Evolutionary conservation across 1,140 invertebrate species (phyloP).

Genomic region (Batillaria attramentaria): DNA sequence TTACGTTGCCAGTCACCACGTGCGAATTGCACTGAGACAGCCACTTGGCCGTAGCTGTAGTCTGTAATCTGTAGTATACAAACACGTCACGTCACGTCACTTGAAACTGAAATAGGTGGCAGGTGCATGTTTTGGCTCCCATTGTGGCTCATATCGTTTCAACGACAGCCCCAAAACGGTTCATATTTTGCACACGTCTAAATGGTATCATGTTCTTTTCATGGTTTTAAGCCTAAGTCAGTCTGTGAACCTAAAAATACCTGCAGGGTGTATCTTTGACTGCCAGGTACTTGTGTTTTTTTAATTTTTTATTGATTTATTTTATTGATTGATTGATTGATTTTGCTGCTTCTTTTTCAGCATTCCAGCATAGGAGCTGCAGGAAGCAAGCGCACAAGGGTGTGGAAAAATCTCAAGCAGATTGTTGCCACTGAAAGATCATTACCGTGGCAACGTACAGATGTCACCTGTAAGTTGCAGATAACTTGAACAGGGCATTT

Average conservation of each 20-base stretch:
- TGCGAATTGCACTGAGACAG: no score
- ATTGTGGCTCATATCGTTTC: no score
- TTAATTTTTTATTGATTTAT: neutral
- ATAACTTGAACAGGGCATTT: neutral
- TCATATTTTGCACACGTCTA: no score
- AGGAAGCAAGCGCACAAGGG: slow-evolving; percentile 63
- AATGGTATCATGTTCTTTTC: no score
- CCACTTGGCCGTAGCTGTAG: no score
- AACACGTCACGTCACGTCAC: no score
- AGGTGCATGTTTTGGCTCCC: no score
- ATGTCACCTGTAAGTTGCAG: slow-evolving; percentile 59
- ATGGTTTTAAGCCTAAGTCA: no score
- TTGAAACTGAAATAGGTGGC: no score
- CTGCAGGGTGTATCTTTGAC: neutral
- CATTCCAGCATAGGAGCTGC: slow-evolving; percentile 66
- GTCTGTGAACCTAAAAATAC: neutral
- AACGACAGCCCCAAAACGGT: no score
- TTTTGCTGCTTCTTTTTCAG: slow-evolving; percentile 45
- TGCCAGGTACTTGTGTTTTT: neutral
- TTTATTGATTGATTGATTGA: neutral
- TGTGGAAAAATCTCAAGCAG: slow-evolving; percentile 71
- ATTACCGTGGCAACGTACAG: slow-evolving; percentile 59
- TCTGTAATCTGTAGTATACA: no score
- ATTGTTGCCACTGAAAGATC: slow-evolving; percentile 63
- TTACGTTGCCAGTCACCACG: no score